Base-by-base conservation (phyloP, 2,113 vertebrate species). In the Nansenia antarctica region DNA sequence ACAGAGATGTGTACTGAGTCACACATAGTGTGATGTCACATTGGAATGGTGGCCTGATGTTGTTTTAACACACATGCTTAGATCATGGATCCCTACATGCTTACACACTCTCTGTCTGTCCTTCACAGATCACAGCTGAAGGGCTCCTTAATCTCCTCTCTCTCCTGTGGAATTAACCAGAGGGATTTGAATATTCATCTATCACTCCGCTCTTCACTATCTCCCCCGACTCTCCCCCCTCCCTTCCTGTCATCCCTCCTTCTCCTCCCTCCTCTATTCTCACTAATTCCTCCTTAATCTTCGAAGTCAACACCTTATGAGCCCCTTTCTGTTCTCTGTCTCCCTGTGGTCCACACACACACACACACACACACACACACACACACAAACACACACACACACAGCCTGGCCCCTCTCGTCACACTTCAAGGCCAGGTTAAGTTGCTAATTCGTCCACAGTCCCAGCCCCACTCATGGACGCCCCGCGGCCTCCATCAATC, bases 221-320 rank as follows among this genome's bases (percentile, higher is more conserved):
- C n/a, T n/a, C n/a, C n/a, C n/a, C n/a, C 76, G n/a, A n/a, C n/a
- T n/a, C n/a, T n/a, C n/a, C n/a, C n/a, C n/a, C n/a, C n/a, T n/a
- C n/a, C n/a, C n/a, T n/a, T n/a, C n/a, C n/a, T n/a, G n/a, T n/a
- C n/a, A n/a, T n/a, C n/a, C n/a, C n/a, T n/a, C n/a, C n/a, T n/a
- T n/a, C n/a, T n/a, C 29, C 31, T 61, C 32, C 9, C 31, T 54
- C 54, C 45, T 27, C 37, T 73, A 67, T 76, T 59, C 70, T 52
- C 62, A 67, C 72, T 87, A 83, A 88, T 82, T 87, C 76, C 80
- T 72, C 67, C 82, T 75, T 88, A 89, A 88, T 86, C 85, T 86
- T 76, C 59, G 39, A 63, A 80, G 83, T 86, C 86, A 79, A 86
- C 85, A 87, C 83, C 77, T 88, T 79, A 77, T 77, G 76, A 86